Percentiles rank a stretch among this genome's conserved stretches.
Evolutionary conservation across 2,888 invertebrate species (phyloP).

Genomic region (Actias luna): DNA sequence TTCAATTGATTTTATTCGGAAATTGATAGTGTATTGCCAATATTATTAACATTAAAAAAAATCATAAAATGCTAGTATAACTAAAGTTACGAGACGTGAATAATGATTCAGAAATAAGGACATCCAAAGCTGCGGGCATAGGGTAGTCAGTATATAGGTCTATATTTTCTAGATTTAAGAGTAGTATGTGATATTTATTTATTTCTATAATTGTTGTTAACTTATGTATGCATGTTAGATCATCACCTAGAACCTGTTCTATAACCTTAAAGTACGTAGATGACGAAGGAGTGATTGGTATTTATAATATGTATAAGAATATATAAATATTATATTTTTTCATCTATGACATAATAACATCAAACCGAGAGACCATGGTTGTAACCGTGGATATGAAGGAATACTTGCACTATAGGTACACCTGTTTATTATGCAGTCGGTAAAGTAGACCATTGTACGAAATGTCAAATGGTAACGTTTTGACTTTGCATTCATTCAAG

Average conservation of each 20-base stretch:
- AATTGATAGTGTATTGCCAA: too few relatives aligned
- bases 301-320: not conserved
- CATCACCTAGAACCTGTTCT: constrained; percentile 65
- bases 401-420: not conserved
- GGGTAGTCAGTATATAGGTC: not conserved
- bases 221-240: constrained; percentile 71
- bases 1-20: too few relatives aligned
- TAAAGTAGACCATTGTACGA: constrained; percentile 20
- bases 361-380: not conserved
- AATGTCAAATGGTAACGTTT: constrained; percentile 24
- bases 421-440: constrained; percentile 15
- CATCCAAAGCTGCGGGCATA: too few relatives aligned
- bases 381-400: constrained; percentile 2
- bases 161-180: not conserved
- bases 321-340: constrained; percentile 12
- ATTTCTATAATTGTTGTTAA: constrained; percentile 44
- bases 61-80: too few relatives aligned
- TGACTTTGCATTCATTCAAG: constrained; percentile 24
- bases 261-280: constrained; percentile 47
- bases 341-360: constrained; percentile 3
- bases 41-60: too few relatives aligned
- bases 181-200: constrained; percentile 1
- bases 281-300: constrained; percentile 24
- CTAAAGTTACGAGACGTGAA: too few relatives aligned
- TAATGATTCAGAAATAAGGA: too few relatives aligned